A percentile compares a stretch with the other conserved stretches of the same genome.
phyloP scores from a whole-genome alignment of 1,140 invertebrate species.

The Hestina assimilis region DNA sequence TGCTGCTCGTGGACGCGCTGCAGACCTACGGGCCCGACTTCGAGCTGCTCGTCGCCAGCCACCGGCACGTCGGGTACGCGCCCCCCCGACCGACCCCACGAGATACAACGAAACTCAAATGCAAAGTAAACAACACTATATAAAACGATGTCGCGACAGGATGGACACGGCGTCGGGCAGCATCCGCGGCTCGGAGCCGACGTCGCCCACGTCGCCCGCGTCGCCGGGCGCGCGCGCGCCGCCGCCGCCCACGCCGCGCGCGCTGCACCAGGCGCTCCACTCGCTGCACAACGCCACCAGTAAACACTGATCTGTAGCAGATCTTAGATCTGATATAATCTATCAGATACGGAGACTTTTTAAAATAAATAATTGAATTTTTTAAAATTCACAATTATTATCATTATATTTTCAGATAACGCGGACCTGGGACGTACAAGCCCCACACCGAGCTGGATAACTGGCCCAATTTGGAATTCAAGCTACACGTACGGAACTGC shows the following conservation, averaged over 20 bases:
- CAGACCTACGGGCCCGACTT: slow-evolving; percentile 97
- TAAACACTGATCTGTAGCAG: neutral
- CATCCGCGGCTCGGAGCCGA: slow-evolving; percentile 93
- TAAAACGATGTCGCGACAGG: slow-evolving; percentile 68
- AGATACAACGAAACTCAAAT: too few species aligned
- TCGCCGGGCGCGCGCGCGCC: slow-evolving; percentile 82
- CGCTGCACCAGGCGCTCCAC: slow-evolving; percentile 46
- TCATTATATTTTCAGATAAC: slow-evolving; percentile 11
- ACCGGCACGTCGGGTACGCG: slow-evolving; percentile 91
- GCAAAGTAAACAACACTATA: too few species aligned
- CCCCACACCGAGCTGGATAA: slow-evolving; percentile 37
- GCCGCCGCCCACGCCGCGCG: slow-evolving; percentile 75
- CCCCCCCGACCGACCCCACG: too few species aligned
- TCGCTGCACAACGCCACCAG: slow-evolving; percentile 35
- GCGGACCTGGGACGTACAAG: slow-evolving; percentile 33
- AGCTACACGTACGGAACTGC: slow-evolving; percentile 7
- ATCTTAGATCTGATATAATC: too few species aligned
- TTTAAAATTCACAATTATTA: neutral
- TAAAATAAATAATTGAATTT: too few species aligned
- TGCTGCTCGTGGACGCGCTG: slow-evolving; percentile 95
- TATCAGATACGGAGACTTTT: neutral
- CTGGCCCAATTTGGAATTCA: slow-evolving; percentile 18
- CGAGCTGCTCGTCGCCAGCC: slow-evolving; percentile 95
- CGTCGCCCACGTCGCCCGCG: slow-evolving; percentile 83
- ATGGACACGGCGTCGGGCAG: slow-evolving; percentile 97